phyloP scores from a whole-genome alignment of 2,113 vertebrate species.

The Cepphus grylle region DNA sequence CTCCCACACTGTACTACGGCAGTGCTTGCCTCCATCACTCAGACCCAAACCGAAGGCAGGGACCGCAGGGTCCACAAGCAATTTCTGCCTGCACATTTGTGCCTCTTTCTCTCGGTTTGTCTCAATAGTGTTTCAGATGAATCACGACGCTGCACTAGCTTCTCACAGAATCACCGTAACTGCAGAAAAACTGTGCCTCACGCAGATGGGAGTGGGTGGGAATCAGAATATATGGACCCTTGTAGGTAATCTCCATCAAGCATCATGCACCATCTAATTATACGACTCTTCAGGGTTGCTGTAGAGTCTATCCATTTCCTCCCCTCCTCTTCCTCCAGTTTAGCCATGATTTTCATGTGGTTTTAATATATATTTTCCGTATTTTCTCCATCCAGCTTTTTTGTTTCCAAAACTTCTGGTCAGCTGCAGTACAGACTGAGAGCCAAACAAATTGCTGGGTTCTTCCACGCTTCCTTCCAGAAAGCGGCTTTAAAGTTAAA shows the following conservation, averaged over 20 bases:
- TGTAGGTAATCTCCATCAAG: neutral
- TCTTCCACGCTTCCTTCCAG: slow-evolving; percentile 53
- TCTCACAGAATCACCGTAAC: neutral
- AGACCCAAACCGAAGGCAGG: accelerated
- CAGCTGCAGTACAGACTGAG: slow-evolving; percentile 8
- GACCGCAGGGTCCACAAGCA: neutral
- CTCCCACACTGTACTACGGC: neutral
- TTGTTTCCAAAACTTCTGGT: slow-evolving; percentile 41
- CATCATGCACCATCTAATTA: neutral
- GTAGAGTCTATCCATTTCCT: neutral
- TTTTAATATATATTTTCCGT: slow-evolving; percentile 47
- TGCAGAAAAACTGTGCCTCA: neutral
- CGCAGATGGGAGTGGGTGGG: neutral
- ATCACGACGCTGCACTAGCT: neutral
- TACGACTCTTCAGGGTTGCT: neutral
- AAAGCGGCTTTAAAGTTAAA: slow-evolving; percentile 8
- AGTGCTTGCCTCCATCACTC: neutral
- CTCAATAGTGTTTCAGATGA: neutral
- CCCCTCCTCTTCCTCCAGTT: neutral
- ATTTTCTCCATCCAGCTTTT: slow-evolving; percentile 37
- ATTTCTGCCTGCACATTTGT: neutral
- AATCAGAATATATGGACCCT: neutral
- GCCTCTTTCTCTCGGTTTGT: neutral
- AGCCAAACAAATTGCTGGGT: slow-evolving; percentile 45
- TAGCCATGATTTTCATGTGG: slow-evolving; percentile 7